Percentiles rank a stretch among this genome's conserved stretches.
Evolutionary conservation across 2,888 invertebrate genomes (phyloP).

Genomic region (Ophioninae sp.): DNA sequence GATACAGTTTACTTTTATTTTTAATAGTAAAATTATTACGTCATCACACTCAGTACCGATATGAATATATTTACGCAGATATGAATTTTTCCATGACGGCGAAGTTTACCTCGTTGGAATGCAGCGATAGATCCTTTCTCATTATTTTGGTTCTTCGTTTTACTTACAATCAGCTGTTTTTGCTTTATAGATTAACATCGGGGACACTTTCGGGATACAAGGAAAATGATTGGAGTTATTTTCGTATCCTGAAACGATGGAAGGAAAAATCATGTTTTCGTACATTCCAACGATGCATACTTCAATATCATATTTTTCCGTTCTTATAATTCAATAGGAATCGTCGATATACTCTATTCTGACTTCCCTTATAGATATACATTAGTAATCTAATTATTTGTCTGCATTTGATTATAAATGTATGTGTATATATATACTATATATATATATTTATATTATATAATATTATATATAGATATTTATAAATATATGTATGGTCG

Average conservation of each 20-base stretch:
- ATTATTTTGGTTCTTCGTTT: too few species aligned
- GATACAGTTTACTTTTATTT: slow-evolving; percentile 23
- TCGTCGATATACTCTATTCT: slow-evolving; percentile 48
- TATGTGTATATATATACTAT: slow-evolving; percentile 54
- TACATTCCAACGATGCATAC: neutral
- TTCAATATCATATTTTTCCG: neutral
- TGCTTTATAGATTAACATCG: too few species aligned
- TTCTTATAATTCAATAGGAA: slow-evolving; percentile 46
- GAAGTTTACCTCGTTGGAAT: too few species aligned
- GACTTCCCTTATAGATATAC: slow-evolving; percentile 59
- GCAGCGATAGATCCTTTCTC: too few species aligned
- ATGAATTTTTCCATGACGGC: slow-evolving; percentile 10
- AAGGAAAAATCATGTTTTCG: neutral
- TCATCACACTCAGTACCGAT: slow-evolving; percentile 40
- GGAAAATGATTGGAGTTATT: too few species aligned
- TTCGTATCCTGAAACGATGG: neutral
- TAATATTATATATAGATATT: too few species aligned
- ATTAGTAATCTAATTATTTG: slow-evolving; percentile 79
- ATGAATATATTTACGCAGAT: slow-evolving; percentile 48
- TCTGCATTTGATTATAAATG: slow-evolving; percentile 77
- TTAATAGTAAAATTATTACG: slow-evolving; percentile 40
- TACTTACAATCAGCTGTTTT: too few species aligned
- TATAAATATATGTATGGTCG: slow-evolving; percentile 32
- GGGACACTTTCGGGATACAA: too few species aligned
- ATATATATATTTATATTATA: neutral